Base-by-base conservation (phyloP, 2,113 vertebrate genomes). In the Butastur rufipennis region DNA sequence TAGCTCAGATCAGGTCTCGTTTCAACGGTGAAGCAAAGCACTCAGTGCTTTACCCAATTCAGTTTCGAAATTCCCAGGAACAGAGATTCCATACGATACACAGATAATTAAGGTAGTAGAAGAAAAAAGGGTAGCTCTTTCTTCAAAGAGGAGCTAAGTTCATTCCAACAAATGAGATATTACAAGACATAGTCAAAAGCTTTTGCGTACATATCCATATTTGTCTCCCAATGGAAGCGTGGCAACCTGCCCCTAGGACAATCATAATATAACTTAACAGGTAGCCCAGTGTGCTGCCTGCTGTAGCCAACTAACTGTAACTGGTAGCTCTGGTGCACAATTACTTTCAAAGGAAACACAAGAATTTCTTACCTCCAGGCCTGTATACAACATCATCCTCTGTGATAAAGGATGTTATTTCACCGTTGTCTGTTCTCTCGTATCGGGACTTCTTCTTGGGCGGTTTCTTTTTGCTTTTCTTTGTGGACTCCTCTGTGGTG, bases 381-480 rank as follows among this genome's bases (percentile, higher is more conserved):
- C 99, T 98, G 98, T 99, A 99, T 86, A 99, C 98, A 9, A 99
- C 97, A 9, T 99, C 99, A 6, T 99, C 99, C 97, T 99, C 99
- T 0, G 99, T 99, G 97, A 99, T 98, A 93, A 99, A 99, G 18
- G 99, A 99, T 0, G 99, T 99, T 90, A 99, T 99, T 94, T 99
- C 99, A 7, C 99, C 99, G 2, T 99, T 99, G 77, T 99, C 99
- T 0, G 98, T 99, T 68, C 99, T 99, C 97, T 99, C 99, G 0
- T 99, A 99, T 42, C 99, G 99, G 0, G 99, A 99, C 71, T 99
- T 99, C 97, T 99, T 99, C 97, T 99, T 99, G 9, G 99, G 99
- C 7, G 99, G 98, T 86, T 99, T 99, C 98, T 99, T 99, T 38
- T 99, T 99, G 97, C 98, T 99, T 78, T 99, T 99, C 97, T 99